Evolutionary conservation across 2,888 invertebrate species (phyloP), one percentile per base, ranked within the genome.

Genomic region (Latheticus oryzae): DNA sequence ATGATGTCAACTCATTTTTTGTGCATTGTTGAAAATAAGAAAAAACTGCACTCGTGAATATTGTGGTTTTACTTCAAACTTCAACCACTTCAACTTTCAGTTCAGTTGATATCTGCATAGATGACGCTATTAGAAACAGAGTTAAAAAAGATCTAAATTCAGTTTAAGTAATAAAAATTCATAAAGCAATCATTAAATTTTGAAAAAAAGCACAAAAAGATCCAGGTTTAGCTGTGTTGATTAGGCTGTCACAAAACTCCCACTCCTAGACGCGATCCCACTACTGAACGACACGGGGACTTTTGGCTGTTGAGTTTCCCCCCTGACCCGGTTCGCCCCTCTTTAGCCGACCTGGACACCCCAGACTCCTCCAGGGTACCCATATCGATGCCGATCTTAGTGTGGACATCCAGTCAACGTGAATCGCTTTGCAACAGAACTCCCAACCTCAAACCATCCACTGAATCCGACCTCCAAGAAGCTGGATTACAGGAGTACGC

Each of bases 281-380:
- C 93, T 94, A 95, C 95, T 94, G 94, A 91, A 85, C 89, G 86
- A 93, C 94, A 91, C 93, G 94, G 93, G 88, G 91, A 91, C 93
- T 96, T 94, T 95, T 95, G 94, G 93, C 94, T 96, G 95, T 95
- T 95, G 91, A 88, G 93, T 95, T 93, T 90, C 95, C 93, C 92
- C 91, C 89, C 95, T 95, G 93, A 93, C 94, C 95, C 95, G 91
- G 85, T 95, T 83, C 95, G 90, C 91, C 92, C 88, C 93, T 94
- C 95, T 88, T 95, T 94, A 91, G 87, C 86, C 85, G 91, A 96
- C 95, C 91, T 92, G 91, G 89, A 82, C 81, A 67, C 82, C 84
- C 82, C 76, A 79, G 86, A 88, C 87, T 95, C 92, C 94, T 88
- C 89, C 86, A 80, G 85, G 86, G 83, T 83, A 82, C 84, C 94